phyloP scores from a whole-genome alignment of 2,113 vertebrate genomes.

The Columba livia region DNA sequence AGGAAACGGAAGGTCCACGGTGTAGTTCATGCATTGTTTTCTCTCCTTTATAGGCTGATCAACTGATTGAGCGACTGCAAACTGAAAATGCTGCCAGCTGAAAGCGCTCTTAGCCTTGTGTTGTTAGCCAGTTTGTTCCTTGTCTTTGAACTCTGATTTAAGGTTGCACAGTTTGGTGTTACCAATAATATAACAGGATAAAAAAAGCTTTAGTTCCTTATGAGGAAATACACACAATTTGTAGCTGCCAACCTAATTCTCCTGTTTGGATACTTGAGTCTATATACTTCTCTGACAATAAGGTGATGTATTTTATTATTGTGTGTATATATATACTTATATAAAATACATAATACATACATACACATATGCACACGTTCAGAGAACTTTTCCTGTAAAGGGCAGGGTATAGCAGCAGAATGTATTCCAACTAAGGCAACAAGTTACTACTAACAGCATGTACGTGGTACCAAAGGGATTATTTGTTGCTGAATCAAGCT shows the following conservation, averaged over 20 bases:
- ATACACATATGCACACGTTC: background rate
- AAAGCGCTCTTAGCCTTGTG: slow-evolving; percentile 1
- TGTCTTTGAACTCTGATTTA: slow-evolving; percentile 21
- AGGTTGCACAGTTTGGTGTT: slow-evolving; percentile 36
- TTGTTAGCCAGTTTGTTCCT: background rate
- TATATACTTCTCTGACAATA: background rate
- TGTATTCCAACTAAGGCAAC: background rate
- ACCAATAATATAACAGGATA: background rate
- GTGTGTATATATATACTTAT: background rate
- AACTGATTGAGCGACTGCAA: slow-evolving; percentile 81
- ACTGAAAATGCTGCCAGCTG: slow-evolving; percentile 58
- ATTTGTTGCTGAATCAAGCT: background rate
- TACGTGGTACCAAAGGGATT: background rate
- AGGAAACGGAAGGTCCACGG: rapidly evolving
- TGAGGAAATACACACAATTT: background rate
- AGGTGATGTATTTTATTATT: background rate
- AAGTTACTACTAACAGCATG: background rate
- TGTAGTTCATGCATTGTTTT: background rate
- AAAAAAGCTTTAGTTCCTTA: slow-evolving; percentile 44
- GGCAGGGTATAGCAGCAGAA: background rate
- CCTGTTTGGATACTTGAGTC: background rate
- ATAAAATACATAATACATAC: background rate
- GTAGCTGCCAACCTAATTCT: background rate
- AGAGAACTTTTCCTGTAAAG: background rate
- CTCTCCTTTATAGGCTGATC: slow-evolving; percentile 76